These are phyloP conservation scores for Bombus vancouverensis DNA, from an alignment of 1,140 invertebrate genomes.

Conservation along the genomic window DNA sequence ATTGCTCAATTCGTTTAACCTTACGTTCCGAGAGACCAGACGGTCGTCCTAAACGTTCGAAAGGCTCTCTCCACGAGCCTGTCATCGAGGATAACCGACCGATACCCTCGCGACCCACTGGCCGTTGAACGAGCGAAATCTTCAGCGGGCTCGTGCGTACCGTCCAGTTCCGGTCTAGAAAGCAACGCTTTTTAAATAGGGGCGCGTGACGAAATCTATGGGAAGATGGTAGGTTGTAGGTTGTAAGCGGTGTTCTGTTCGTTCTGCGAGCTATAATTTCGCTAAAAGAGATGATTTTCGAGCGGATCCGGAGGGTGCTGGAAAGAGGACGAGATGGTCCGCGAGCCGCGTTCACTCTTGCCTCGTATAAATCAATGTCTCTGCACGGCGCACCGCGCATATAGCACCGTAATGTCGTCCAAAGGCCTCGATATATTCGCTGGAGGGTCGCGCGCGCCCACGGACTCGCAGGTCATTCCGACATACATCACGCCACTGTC, in stretches of 20 bases:
- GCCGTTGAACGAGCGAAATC: too few relatives aligned
- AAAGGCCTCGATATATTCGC: constrained; percentile 66
- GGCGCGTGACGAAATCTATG: constrained; percentile 38
- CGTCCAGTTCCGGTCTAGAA: neutral
- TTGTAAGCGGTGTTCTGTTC: neutral
- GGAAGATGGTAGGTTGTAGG: constrained; percentile 22
- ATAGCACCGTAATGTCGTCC: constrained; percentile 65
- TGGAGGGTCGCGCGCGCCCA: constrained; percentile 57
- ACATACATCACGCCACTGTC: constrained; percentile 61
- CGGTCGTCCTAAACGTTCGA: too few relatives aligned
- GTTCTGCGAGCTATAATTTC: constrained; percentile 27
- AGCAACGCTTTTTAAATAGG: neutral
- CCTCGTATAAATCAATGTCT: constrained; percentile 74
- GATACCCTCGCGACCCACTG: too few relatives aligned
- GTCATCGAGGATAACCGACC: neutral
- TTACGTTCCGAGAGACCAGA: neutral
- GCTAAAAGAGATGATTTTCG: constrained; percentile 44
- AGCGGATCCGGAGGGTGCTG: constrained; percentile 32
- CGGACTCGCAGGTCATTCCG: constrained; percentile 56
- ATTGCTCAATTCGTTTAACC: neutral
- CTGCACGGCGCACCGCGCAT: constrained; percentile 61
- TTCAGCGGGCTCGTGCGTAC: too few relatives aligned
- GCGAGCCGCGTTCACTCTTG: constrained; percentile 47
- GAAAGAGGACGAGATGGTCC: constrained; percentile 37
- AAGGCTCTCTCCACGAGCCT: neutral